Conservation (phyloP, 2,888 invertebrate genomes). For the Acrobasis consociella region DNA sequence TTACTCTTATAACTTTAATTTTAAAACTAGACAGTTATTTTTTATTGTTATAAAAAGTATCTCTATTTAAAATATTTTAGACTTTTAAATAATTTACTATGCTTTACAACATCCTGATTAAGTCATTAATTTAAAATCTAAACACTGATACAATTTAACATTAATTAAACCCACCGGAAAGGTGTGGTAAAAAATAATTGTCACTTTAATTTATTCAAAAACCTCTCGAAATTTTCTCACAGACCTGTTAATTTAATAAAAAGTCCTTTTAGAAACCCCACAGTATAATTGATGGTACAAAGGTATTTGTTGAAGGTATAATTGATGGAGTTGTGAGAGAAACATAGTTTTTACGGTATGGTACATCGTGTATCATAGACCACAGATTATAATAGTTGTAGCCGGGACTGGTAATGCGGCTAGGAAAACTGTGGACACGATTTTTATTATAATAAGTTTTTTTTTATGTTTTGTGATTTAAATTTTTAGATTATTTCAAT, state of each 20-base stretch:
- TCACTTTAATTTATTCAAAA: slow-evolving; percentile 19
- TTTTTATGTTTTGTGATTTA: background rate
- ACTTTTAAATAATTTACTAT: background rate
- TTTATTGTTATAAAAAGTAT: too few relatives aligned
- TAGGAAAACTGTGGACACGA: slow-evolving; percentile 16
- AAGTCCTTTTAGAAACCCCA: slow-evolving; percentile 31
- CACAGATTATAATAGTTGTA: slow-evolving; percentile 27
- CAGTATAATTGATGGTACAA: slow-evolving; percentile 43
- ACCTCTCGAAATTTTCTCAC: slow-evolving; percentile 33
- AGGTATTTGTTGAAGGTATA: slow-evolving; percentile 45
- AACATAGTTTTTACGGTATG: slow-evolving; percentile 21
- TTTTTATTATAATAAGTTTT: background rate
- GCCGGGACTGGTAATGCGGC: slow-evolving; percentile 24
- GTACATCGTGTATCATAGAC: slow-evolving; percentile 20
- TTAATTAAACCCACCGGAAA: slow-evolving; percentile 18
- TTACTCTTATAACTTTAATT: too few relatives aligned
- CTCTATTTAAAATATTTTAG: too few relatives aligned
- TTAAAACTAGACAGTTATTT: too few relatives aligned
- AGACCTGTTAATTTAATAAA: slow-evolving; percentile 50
- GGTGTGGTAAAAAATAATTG: slow-evolving; percentile 11
- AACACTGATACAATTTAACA: slow-evolving; percentile 21
- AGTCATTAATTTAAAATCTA: slow-evolving; percentile 1
- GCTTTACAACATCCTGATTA: background rate
- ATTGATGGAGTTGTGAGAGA: slow-evolving; percentile 44
- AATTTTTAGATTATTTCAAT: too few relatives aligned